phyloP scores from a whole-genome alignment of 2,888 invertebrate genomes.

The Sarcophaga subvicina region DNA sequence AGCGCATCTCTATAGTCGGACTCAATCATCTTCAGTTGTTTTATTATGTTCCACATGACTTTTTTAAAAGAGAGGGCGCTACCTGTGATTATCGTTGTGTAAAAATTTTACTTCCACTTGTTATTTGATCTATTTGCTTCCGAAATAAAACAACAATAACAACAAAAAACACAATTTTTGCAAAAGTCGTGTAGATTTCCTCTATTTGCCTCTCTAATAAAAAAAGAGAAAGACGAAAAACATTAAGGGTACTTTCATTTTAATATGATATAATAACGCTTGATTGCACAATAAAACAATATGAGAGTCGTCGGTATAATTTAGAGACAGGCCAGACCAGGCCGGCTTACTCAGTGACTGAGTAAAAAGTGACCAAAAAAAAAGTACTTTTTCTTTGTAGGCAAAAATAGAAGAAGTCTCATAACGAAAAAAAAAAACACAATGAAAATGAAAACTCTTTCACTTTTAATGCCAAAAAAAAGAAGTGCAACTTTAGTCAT shows the following conservation, averaged over 20 bases:
- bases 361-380: constrained; percentile 37
- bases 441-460: constrained; percentile 53
- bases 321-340: not conserved
- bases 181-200: constrained; percentile 36
- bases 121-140: constrained; percentile 62
- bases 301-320: constrained; percentile 29
- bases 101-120: constrained; percentile 54
- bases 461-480: constrained; percentile 47
- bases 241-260: constrained; percentile 66
- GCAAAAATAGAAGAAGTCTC: constrained; percentile 17
- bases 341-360: not conserved
- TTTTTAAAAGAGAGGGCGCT: constrained; percentile 45
- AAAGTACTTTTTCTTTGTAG: constrained; percentile 61
- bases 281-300: constrained; percentile 62
- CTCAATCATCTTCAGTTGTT: no score
- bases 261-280: constrained; percentile 65
- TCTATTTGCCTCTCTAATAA: constrained; percentile 12
- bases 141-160: constrained; percentile 33
- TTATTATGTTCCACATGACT: no score
- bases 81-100: constrained; percentile 49
- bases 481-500: constrained; percentile 16
- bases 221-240: constrained; percentile 10
- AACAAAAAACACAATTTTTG: not conserved
- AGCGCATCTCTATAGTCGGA: no score
- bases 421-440: constrained; percentile 44